Percentiles rank a stretch among this genome's conserved stretches.
Conservation (phyloP, 2,888 invertebrate species). For the Tortrix viridana region DNA sequence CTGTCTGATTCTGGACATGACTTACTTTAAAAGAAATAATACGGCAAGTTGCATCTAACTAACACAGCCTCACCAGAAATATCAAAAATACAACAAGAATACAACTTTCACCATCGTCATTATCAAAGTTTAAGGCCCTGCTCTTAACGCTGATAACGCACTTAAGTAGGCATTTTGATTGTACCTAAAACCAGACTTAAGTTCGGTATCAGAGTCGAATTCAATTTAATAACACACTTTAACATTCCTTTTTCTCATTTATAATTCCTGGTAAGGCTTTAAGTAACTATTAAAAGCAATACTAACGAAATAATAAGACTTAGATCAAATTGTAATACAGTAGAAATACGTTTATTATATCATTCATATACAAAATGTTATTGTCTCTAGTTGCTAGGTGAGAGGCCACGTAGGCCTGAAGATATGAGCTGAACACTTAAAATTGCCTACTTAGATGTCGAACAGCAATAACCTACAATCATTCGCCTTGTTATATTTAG, state of each 20-base stretch:
- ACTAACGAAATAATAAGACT: conserved; percentile 35
- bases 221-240: background rate
- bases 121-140: no score
- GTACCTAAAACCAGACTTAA: no score
- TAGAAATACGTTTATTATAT: conserved; percentile 52
- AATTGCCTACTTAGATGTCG: conserved; percentile 54
- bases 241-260: background rate
- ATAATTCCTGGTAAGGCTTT: conserved; percentile 6
- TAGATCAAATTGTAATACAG: conserved; percentile 43
- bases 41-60: background rate
- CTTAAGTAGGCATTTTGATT: no score
- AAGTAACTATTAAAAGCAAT: background rate
- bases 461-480: conserved; percentile 57
- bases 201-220: background rate
- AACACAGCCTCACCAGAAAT: no score
- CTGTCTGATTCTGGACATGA: conserved; percentile 46
- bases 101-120: no score
- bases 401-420: conserved; percentile 56
- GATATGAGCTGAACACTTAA: conserved; percentile 77
- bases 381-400: conserved; percentile 59
- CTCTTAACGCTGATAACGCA: no score
- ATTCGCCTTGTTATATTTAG: conserved; percentile 24
- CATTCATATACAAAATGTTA: conserved; percentile 66
- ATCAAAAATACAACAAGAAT: no score
- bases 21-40: conserved; percentile 15